These are phyloP conservation scores for Zhengitettix transpicula DNA, from an alignment of 2,888 invertebrate genomes.

Conservation along the genomic window DNA sequence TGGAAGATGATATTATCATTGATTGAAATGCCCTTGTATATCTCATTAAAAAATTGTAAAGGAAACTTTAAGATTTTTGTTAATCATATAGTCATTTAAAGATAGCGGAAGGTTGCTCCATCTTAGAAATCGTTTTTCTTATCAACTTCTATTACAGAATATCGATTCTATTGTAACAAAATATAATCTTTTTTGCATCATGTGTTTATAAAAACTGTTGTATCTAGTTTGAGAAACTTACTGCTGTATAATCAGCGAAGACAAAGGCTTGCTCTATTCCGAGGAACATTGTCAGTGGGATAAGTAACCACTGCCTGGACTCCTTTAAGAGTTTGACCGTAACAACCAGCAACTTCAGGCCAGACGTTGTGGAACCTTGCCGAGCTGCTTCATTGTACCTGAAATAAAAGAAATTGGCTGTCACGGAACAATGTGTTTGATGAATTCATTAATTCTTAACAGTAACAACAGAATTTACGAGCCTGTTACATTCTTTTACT, in stretches of 20 bases:
- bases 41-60: no score
- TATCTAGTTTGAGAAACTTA: constrained; percentile 17
- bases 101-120: no score
- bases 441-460: neutral
- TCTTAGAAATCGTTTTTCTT: no score
- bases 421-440: neutral
- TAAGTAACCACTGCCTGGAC: constrained; percentile 40
- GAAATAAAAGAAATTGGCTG: constrained; percentile 7
- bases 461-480: neutral
- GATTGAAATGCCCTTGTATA: no score
- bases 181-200: no score
- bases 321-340: constrained; percentile 40
- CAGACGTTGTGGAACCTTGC: constrained; percentile 25
- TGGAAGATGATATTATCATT: no score
- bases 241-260: constrained; percentile 37
- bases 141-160: no score
- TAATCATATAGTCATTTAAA: no score
- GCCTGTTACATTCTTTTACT: no score
- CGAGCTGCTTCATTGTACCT: constrained; percentile 31
- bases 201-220: no score
- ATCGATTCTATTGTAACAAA: no score
- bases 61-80: no score
- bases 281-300: constrained; percentile 48
- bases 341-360: constrained; percentile 31
- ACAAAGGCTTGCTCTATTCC: constrained; percentile 54